Percentiles rank a stretch among this genome's conserved stretches.
Evolutionary conservation across 2,113 vertebrate genomes (phyloP).

Genomic region (Marcusenius ussheri): DNA sequence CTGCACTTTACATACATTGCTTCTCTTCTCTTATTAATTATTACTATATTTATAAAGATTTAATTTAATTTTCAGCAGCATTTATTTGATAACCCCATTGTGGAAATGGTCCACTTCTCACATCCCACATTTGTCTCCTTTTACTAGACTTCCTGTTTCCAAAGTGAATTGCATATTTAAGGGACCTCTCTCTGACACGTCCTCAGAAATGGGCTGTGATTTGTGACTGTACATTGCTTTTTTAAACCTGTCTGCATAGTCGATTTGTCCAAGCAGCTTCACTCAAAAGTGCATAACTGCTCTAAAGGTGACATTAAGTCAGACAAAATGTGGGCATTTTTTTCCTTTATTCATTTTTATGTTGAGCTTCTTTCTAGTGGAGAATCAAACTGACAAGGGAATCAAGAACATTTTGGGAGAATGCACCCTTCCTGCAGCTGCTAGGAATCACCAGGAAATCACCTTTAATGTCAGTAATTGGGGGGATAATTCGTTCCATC

Average conservation of each 20-base stretch:
- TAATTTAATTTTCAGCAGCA: not conserved
- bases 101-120: not conserved
- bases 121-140: not conserved
- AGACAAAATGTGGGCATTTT: not conserved
- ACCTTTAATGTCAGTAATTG: not conserved
- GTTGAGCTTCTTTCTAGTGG: not conserved
- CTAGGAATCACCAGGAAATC: not conserved
- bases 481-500: not conserved
- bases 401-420: not conserved
- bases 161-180: not conserved
- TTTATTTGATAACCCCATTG: not conserved
- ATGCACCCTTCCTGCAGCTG: not conserved
- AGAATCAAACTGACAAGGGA: not conserved
- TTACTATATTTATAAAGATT: no score
- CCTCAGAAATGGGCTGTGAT: not conserved
- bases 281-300: not conserved
- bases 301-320: not conserved
- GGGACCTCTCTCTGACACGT: not conserved
- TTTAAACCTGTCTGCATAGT: not conserved
- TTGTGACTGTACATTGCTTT: not conserved
- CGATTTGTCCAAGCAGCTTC: not conserved
- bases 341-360: not conserved
- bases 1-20: no score
- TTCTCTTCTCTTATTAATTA: no score
- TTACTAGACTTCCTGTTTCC: not conserved